Base-by-base conservation (phyloP, 2,797 vertebrate genomes). In the Acestrorhynchus altus region DNA sequence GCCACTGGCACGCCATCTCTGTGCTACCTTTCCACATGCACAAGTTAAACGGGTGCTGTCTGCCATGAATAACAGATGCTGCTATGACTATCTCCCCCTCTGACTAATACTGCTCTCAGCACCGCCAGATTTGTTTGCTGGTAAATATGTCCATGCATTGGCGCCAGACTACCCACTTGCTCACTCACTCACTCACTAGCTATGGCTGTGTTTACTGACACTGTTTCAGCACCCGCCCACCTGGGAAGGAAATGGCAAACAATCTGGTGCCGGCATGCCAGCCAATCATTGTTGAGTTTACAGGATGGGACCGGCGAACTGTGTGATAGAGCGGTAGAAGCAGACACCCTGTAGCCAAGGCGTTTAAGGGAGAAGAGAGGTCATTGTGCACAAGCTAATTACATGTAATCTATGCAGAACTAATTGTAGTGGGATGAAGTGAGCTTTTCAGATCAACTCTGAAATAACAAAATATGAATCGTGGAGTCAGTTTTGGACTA, bases 31-130 rank as follows among this genome's bases (percentile, higher is more conserved):
- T 40, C 20, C 59, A 9, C 57, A 51, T 22, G 22, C 54, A 16
- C 61, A 72, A 54, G 54, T 61, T 77, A 42, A 57, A 49, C 18
- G 51, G 39, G 52, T 49, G 52, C 61, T 54, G 42, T 63, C 51
- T 77, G 84, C 70, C 67, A 76, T 39, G 46, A 24, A 77, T 79
- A 85, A 84, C 81, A 87, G 88, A 87, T 80, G 82, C 84, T 84
- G 59, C 44, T 71, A 72, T 74, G 64, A 76, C 69, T 59, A 61
- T 79, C 69, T 77, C 74, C 42, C 61, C 57, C 74, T 81, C 69
- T 81, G 84, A 83, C 72, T 84, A 83, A 85, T 73, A 68, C 59
- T 47, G 24, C 46, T 81, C 18, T 22, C 74, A 75, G 67, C 72
- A 47, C 9, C 15, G 72, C 74, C 71, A 82, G 69, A 83, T 88